These are phyloP conservation scores for Kryptolebias ocellatus DNA, from an alignment of 2,797 vertebrate species.

Conservation along the genomic window DNA sequence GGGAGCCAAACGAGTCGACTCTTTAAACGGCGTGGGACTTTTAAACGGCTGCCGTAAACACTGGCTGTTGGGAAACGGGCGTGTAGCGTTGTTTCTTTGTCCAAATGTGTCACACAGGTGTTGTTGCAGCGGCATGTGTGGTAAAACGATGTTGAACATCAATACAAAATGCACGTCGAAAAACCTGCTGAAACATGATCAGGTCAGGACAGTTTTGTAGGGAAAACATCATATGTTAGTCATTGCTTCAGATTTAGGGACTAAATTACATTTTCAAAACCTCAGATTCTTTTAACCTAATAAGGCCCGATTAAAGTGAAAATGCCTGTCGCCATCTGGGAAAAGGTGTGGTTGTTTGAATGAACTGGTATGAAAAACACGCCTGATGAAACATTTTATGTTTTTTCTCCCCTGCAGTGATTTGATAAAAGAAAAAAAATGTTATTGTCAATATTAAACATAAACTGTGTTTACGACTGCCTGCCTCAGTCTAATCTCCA, in stretches of 20 bases:
- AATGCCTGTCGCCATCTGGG: neutral
- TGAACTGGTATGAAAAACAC: constrained; percentile 1
- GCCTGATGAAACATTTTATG: constrained; percentile 1
- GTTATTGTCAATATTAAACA: too few relatives aligned
- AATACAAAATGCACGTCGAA: too few relatives aligned
- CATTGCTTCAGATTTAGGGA: too few relatives aligned
- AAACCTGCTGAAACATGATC: too few relatives aligned
- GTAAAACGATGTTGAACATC: neutral
- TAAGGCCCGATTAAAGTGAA: neutral
- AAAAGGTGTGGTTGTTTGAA: neutral
- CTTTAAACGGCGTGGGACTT: constrained; percentile 30
- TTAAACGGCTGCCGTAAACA: constrained; percentile 1
- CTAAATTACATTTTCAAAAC: neutral
- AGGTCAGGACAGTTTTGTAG: too few relatives aligned
- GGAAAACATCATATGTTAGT: too few relatives aligned
- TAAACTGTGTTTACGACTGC: neutral
- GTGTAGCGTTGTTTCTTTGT: constrained; percentile 8
- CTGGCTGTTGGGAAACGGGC: constrained; percentile 25
- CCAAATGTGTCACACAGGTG: neutral
- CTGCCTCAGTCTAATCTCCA: neutral
- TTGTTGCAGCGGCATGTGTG: neutral
- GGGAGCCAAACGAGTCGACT: constrained; percentile 14
- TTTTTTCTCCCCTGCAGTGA: neutral
- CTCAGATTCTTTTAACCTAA: neutral
- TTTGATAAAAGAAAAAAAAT: neutral